phyloP scores from a whole-genome alignment of 1,140 invertebrate genomes.

The Apocrypta bakeri region DNA sequence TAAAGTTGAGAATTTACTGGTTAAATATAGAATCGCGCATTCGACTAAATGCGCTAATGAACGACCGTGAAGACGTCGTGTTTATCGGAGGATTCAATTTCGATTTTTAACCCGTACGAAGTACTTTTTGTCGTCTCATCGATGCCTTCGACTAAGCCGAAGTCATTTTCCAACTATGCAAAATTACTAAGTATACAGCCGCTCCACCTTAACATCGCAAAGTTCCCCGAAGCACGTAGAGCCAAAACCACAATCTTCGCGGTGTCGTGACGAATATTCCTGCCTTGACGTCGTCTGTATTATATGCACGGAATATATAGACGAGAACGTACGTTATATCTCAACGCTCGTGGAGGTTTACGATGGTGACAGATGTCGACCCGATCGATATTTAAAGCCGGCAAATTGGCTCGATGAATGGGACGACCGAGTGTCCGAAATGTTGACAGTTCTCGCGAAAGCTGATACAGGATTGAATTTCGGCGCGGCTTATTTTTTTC shows the following conservation, averaged over 20 bases:
- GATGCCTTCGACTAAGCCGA: background rate
- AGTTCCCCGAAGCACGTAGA: conserved; percentile 48
- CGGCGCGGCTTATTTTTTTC: background rate
- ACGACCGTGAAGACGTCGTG: background rate
- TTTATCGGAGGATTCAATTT: background rate
- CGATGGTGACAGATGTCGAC: conserved; percentile 12
- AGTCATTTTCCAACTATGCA: conserved; percentile 52
- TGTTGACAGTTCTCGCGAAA: conserved; percentile 2
- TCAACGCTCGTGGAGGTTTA: background rate
- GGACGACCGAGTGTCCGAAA: conserved; percentile 3
- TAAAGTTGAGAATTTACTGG: background rate
- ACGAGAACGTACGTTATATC: background rate
- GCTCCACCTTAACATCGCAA: background rate
- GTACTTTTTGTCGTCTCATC: background rate
- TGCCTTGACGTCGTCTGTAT: no score
- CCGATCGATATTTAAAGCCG: conserved; percentile 28
- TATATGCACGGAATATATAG: background rate
- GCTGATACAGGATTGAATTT: conserved; percentile 11
- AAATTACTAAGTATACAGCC: background rate
- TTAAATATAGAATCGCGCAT: background rate
- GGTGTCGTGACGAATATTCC: background rate
- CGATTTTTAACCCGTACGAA: background rate
- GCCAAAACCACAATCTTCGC: conserved; percentile 53
- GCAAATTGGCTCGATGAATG: conserved; percentile 15
- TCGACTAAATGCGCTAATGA: background rate